A percentile compares a stretch with the other conserved stretches of the same genome.
Conservation (phyloP, 2,113 vertebrate genomes). For the Speoplatyrhinus poulsoni region DNA sequence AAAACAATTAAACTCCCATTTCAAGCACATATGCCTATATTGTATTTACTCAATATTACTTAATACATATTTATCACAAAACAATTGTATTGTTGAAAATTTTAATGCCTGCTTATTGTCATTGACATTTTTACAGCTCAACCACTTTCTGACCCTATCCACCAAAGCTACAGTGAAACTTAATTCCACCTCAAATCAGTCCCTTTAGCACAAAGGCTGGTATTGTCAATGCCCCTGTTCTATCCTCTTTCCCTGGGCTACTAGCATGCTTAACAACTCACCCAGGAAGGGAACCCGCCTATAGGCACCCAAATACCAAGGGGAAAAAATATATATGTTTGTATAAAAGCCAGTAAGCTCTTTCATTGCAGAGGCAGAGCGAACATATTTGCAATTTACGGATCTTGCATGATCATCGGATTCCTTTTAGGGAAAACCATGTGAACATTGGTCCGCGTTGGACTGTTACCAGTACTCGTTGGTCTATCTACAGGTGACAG, state of each 20-base stretch:
- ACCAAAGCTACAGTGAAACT: conserved; percentile 8
- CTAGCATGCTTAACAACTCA: conserved; percentile 7
- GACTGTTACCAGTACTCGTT: too few relatives aligned
- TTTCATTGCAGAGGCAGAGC: too few relatives aligned
- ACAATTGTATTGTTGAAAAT: background rate
- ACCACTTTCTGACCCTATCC: background rate
- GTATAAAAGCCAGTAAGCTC: too few relatives aligned
- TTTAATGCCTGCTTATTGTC: background rate
- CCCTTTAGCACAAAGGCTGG: conserved; percentile 20
- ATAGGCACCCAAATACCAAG: background rate
- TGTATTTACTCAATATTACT: background rate
- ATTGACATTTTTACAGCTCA: background rate
- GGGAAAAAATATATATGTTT: background rate
- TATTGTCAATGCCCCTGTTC: conserved; percentile 21
- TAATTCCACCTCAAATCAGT: conserved; percentile 6
- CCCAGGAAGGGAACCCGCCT: background rate
- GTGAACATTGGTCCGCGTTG: too few relatives aligned
- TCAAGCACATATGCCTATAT: background rate
- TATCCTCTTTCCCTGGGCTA: background rate
- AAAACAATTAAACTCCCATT: background rate
- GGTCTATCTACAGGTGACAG: background rate
- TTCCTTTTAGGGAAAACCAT: too few relatives aligned
- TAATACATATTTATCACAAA: background rate
- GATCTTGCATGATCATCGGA: too few relatives aligned
- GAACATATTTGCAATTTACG: too few relatives aligned